Percentiles rank a stretch among this genome's conserved stretches.
phyloP scores from a whole-genome alignment of 2,797 vertebrate species.

The Saxicola maurus region DNA sequence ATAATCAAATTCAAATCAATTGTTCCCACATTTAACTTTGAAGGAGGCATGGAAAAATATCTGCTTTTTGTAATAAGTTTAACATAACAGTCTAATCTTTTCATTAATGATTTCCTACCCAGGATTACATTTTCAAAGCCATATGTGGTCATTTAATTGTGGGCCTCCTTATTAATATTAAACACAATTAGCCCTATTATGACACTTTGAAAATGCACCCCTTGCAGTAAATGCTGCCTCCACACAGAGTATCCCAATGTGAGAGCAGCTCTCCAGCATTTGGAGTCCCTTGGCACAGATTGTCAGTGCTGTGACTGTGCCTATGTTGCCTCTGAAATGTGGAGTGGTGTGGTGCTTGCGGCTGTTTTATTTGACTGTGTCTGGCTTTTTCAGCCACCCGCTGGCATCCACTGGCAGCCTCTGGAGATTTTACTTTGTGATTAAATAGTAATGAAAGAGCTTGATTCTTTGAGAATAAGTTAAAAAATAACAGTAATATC shows the following conservation, averaged over 20 bases:
- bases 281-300: background rate
- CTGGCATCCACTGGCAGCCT: background rate
- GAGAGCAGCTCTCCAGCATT: background rate
- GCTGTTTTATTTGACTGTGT: background rate
- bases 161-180: conserved; percentile 5
- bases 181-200: background rate
- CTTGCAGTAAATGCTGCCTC: background rate
- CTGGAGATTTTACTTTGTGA: background rate
- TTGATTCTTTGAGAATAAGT: background rate
- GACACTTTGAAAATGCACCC: background rate
- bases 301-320: background rate
- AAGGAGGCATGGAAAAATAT: background rate
- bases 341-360: accelerated
- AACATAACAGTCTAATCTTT: background rate
- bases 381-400: background rate
- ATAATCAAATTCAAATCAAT: background rate
- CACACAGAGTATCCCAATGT: background rate
- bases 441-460: background rate
- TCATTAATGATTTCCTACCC: conserved; percentile 22
- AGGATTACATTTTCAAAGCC: conserved; percentile 2
- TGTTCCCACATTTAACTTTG: background rate
- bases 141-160: background rate
- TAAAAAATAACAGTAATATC: background rate
- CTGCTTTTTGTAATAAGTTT: background rate
- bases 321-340: background rate